Evolutionary conservation across 2,888 invertebrate genomes (phyloP), one percentile per base, ranked within the genome.

Genomic region (Harmothoe impar): DNA sequence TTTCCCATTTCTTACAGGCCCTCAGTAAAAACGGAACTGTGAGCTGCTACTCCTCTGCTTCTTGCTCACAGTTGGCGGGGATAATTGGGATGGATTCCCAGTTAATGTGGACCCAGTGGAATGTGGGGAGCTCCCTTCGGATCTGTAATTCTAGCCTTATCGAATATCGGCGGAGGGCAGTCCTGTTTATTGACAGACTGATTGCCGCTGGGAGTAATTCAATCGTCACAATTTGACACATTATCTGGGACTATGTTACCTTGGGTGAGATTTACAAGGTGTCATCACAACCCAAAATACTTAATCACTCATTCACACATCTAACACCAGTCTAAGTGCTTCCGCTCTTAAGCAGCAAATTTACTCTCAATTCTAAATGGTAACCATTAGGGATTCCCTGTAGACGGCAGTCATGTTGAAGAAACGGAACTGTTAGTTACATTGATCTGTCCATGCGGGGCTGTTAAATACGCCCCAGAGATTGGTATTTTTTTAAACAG

Each of bases 1-100:
- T 43, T 43, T 43, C 43, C 43, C 43, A 43, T 43, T 43, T 43
- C 43, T 43, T 43, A 43, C 43, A 43, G 10, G 43, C 43, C 43
- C 43, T 10, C 43, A 43, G 10, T 7, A 43, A 43, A 43, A 43
- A 7, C 5, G 43, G 3, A 43, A 43, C 10, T 43, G 43, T 62
- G 62, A 62, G 62, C 62, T n/a, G 62, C 62, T 62, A 3, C 62
- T 62, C 62, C 62, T n/a, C n/a, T 62, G 62, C 62, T n/a, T 62
- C n/a, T n/a, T 62, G n/a, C 62, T n/a, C 62, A 62, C 62, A n/a
- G 62, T n/a, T 5, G 20, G 20, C 62, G 20, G 20, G 23, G 20
- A 62, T 62, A 62, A 62, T 62, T 62, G 62, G 62, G n/a, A 62
- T 62, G 62, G 62, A 62, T 62, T 62, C 62, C 20, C 20, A n/a